Evolutionary conservation across 2,888 invertebrate genomes (phyloP).

Genomic region (Polylopha cassiicola): DNA sequence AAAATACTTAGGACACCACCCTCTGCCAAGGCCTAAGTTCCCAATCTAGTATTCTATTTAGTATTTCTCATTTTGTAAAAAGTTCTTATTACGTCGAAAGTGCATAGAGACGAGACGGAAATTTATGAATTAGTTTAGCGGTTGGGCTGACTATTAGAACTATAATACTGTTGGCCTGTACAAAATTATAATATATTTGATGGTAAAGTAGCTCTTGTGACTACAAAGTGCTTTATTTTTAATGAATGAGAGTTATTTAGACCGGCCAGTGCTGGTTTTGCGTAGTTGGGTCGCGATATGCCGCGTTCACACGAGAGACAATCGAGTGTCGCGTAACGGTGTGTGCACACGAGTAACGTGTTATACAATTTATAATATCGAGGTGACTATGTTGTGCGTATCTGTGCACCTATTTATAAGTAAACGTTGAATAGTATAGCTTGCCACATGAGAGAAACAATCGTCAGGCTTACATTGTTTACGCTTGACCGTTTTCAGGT

Average conservation of each 20-base stretch:
- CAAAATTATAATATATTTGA: slow-evolving; percentile 61
- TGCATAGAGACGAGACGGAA: slow-evolving; percentile 39
- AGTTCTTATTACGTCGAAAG: slow-evolving; percentile 38
- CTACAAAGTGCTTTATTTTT: slow-evolving; percentile 61
- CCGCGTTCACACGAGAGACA: slow-evolving; percentile 3
- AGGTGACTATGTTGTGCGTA: too few species aligned
- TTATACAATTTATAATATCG: too few species aligned
- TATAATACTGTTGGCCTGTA: slow-evolving; percentile 49
- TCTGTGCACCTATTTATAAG: slow-evolving; percentile 5
- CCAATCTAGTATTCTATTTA: slow-evolving; percentile 20
- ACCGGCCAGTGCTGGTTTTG: slow-evolving; percentile 28
- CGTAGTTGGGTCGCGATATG: slow-evolving; percentile 9
- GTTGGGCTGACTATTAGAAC: slow-evolving; percentile 35
- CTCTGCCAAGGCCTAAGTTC: slow-evolving; percentile 30
- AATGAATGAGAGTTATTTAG: slow-evolving; percentile 43
- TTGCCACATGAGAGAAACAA: slow-evolving; percentile 2
- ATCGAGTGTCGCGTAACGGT: slow-evolving; percentile 4
- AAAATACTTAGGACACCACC: slow-evolving; percentile 2
- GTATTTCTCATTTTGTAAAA: slow-evolving; percentile 30
- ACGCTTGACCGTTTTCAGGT: slow-evolving; percentile 39
- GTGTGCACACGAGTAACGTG: slow-evolving; percentile 1
- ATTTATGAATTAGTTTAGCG: slow-evolving; percentile 30
- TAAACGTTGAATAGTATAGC: slow-evolving; percentile 5
- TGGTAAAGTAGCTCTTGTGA: slow-evolving; percentile 53
- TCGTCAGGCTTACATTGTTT: slow-evolving; percentile 2